Evolutionary conservation across 2,113 vertebrate species (phyloP).

Genomic region (Dromaius novaehollandiae): DNA sequence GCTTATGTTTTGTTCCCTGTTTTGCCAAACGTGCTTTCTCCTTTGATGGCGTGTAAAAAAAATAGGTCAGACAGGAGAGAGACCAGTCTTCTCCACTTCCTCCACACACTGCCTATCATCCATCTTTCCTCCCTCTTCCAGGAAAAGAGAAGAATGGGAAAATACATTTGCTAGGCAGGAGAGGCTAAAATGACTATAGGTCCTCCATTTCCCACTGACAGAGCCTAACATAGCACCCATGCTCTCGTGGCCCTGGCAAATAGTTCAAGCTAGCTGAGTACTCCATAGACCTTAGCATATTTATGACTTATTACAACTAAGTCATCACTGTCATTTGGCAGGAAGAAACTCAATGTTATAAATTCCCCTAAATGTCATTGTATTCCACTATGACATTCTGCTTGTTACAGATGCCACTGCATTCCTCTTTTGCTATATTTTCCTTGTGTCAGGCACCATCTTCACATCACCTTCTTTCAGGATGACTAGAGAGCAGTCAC

Average conservation of each 20-base stretch:
- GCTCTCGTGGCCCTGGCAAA: fast-evolving
- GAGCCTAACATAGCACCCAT: background rate
- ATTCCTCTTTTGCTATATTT: too few relatives aligned
- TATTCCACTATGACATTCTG: background rate
- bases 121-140: background rate
- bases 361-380: background rate
- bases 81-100: background rate
- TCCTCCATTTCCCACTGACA: background rate
- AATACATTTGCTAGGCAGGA: background rate
- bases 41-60: background rate
- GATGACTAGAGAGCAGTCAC: too few relatives aligned
- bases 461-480: too few relatives aligned
- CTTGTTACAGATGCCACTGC: too few relatives aligned
- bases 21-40: background rate
- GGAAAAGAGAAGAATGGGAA: background rate
- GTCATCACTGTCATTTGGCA: background rate
- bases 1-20: background rate
- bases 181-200: background rate
- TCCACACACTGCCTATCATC: background rate
- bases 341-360: background rate
- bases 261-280: background rate
- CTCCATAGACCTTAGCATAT: background rate
- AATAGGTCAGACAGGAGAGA: background rate
- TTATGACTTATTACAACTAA: background rate
- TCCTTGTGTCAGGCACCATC: too few relatives aligned